Evolutionary conservation across 2,113 vertebrate species (phyloP).

Genomic region (Procavia capensis): DNA sequence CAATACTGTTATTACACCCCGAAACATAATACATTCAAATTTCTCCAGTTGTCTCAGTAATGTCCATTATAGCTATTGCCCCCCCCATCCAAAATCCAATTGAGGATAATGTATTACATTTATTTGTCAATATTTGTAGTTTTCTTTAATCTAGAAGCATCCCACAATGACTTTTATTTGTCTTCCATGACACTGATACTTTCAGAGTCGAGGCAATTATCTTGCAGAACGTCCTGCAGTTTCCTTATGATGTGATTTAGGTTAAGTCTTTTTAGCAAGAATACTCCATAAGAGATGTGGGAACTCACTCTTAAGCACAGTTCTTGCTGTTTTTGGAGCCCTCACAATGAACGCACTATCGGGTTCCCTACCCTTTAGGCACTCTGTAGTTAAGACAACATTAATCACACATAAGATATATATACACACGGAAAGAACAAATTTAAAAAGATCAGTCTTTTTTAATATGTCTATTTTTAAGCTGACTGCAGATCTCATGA

Average conservation of each 20-base stretch:
- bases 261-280: constrained; percentile 12
- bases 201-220: not conserved
- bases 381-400: constrained; percentile 15
- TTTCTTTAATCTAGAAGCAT: constrained; percentile 8
- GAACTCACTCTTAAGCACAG: not conserved
- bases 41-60: not conserved
- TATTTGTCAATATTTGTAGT: not conserved
- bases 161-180: not conserved
- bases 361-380: not conserved
- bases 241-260: constrained; percentile 1
- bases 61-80: not conserved
- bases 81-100: not conserved
- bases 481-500: not conserved
- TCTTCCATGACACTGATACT: not conserved
- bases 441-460: not conserved
- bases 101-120: not conserved
- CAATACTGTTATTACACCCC: not conserved
- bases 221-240: not conserved
- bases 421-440: not conserved
- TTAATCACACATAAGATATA: not conserved
- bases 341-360: not conserved
- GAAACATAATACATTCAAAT: not conserved
- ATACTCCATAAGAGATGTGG: not conserved
- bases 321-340: constrained; percentile 30
- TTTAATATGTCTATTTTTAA: not conserved